Base-by-base conservation (phyloP, 2,113 vertebrate genomes). In the Tragelaphus imberbis region DNA sequence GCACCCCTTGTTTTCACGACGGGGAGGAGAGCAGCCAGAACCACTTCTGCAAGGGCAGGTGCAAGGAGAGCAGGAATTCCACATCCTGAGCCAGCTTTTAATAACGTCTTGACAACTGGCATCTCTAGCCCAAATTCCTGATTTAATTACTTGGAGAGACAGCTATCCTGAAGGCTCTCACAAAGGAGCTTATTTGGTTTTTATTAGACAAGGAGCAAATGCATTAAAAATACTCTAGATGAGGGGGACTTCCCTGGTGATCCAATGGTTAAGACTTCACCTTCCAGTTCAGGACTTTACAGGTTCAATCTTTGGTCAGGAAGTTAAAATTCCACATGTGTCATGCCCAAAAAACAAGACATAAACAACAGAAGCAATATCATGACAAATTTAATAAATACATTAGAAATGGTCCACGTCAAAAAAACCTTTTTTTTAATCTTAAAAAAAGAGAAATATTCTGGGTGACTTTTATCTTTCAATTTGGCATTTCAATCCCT, bases 401-500 rank as follows among this genome's bases (percentile, higher is more conserved):
- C 23, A 44, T 77, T 44, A 44, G 7, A 44, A 77, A 77, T 27
- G 40, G 12, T 44, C 71, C 12, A 44, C 12, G 44, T 44, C 68
- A 75, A 75, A 40, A 75, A 77, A 44, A 77, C 0, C 1, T 4
- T 75, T 71, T n/a, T 68, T 40, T 40, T 13, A 40, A 40, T 71
- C 68, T 71, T 71, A 71, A 40, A 77, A n/a, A 77, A 44, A 77
- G 4, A 36, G 53, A 58, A 71, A 51, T 44, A 49, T 23, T 49
- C 51, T 84, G 82, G n/a, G 23, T 36, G 25, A 23, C 51, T 94
- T 75, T 96, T 90, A 8, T 0, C 2, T 17, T 94, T 59, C 40
- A 75, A n/a, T 49, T 75, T 61, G 49, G 21, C 16, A 58, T 95
- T 97, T 92, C 17, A 51, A 30, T 21, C 28, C 10, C n/a, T 88